Base-by-base conservation (phyloP, 2,888 invertebrate species). In the Epirrhoe tristata region DNA sequence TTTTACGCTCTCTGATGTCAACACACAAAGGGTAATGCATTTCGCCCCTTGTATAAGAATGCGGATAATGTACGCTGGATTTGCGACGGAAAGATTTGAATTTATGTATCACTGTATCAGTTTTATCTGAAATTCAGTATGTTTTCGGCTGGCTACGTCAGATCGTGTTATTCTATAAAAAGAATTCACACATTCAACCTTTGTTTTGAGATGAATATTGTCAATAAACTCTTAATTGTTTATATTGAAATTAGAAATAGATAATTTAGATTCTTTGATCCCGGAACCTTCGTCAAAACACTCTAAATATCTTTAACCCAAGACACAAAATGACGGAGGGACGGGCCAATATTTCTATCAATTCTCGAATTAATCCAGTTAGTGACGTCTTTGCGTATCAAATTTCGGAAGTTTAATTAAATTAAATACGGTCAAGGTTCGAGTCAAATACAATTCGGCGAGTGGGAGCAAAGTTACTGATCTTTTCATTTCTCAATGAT, bases 11-110 rank as follows among this genome's bases (percentile, higher is more conserved):
- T 75, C 74, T 74, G 77, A 80, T 81, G 81, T 83, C 83, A 83
- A 81, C 76, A 71, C 74, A 82, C 84, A 81, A 82, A 81, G 80
- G 81, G 80, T 82, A 82, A 83, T 81, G 84, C 81, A 78, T 81
- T 81, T 79, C 74, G 74, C 82, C 78, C 58, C 83, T 79, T 73
- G 75, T 74, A 75, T 79, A 73, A 78, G 80, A 81, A 81, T 77
- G 74, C 60, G 73, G 67, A 69, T 68, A 70, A 69, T 66, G 72
- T 66, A 60, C 48, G 54, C 58, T 53, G 46, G 58, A 70, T 68
- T 63, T 66, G 62, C 39, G 62, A 6, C 34, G 63, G 36, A 66
- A 55, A 55, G 46, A 63, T 59, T 67, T 61, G 65, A 65, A 67
- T 72, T 67, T 67, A 69, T 67, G 68, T 65, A 66, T 71, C 43